A percentile compares a stretch with the other conserved stretches of the same genome.
phyloP scores from a whole-genome alignment of 30 jellyfish, hydroid and myxozoan species.

The Morbakka virulenta region DNA sequence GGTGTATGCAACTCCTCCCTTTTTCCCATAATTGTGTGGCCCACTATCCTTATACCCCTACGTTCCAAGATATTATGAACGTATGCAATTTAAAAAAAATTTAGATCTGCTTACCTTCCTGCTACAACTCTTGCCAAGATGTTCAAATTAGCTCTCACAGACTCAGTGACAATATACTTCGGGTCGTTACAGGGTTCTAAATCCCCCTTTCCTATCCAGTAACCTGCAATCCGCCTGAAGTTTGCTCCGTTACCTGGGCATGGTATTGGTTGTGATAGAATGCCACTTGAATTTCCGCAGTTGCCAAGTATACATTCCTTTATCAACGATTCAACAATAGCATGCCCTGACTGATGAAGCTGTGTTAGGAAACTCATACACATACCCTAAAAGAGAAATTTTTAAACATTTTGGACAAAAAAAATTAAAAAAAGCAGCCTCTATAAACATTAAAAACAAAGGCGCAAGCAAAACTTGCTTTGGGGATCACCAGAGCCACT shows the following conservation, averaged over 20 bases:
- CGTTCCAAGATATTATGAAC: too few relatives aligned
- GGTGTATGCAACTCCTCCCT: too few relatives aligned
- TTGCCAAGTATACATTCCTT: conserved; percentile 60
- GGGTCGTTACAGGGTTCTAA: conserved; percentile 14
- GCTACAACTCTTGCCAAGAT: conserved; percentile 92
- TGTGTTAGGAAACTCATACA: conserved; percentile 94
- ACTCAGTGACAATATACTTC: conserved; percentile 73
- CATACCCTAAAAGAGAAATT: conserved; percentile 65
- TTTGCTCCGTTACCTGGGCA: conserved; percentile 52
- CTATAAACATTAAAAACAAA: background rate
- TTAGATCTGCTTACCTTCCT: conserved; percentile 91
- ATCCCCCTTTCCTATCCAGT: conserved; percentile 82
- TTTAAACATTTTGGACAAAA: background rate
- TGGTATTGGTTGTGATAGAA: conserved; percentile 64
- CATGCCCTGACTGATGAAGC: conserved; percentile 78
- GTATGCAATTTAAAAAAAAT: too few relatives aligned
- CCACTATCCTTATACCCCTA: too few relatives aligned
- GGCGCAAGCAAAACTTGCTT: too few relatives aligned
- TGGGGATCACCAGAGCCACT: too few relatives aligned
- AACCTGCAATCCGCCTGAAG: conserved; percentile 68
- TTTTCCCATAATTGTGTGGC: too few relatives aligned
- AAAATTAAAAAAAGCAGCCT: background rate
- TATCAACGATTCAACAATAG: conserved; percentile 68
- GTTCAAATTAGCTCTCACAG: conserved; percentile 81
- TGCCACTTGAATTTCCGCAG: conserved; percentile 25